Conservation (phyloP, 2,113 vertebrate genomes). For the Scytalopus superciliaris region DNA sequence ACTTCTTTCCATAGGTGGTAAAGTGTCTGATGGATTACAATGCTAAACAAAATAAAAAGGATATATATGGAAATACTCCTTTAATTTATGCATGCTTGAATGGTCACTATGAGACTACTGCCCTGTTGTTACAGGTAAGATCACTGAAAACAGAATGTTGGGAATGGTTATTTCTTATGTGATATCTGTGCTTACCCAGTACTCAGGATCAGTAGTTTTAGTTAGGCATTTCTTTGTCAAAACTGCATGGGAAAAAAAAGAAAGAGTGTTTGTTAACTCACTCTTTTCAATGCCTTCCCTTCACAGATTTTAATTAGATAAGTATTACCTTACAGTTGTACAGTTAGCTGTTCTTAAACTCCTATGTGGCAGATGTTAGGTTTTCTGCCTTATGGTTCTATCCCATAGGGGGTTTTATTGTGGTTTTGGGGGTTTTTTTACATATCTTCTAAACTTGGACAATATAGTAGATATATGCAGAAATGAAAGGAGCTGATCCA, state of each 20-base stretch:
- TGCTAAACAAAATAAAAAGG: constrained; percentile 90
- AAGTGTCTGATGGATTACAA: constrained; percentile 83
- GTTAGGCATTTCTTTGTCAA: not conserved
- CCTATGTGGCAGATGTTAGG: not conserved
- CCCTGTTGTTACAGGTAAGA: constrained; percentile 83
- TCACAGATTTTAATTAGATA: not conserved
- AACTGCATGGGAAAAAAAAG: not conserved
- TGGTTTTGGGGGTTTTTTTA: not conserved
- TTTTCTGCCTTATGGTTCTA: not conserved
- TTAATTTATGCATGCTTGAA: constrained; percentile 86
- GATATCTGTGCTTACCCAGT: not conserved
- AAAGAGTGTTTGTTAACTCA: not conserved
- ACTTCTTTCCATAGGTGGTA: constrained; percentile 79
- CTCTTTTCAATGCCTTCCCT: not conserved
- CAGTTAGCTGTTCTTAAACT: not conserved
- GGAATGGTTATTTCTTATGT: not conserved
- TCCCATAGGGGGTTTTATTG: not conserved
- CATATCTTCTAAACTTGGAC: not conserved
- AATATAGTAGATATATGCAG: not conserved
- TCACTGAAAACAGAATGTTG: not conserved
- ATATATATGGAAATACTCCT: constrained; percentile 90
- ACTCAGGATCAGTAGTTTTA: not conserved
- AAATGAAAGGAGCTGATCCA: not conserved
- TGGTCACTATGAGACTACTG: constrained; percentile 81
- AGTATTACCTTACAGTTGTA: not conserved